A percentile compares a stretch with the other conserved stretches of the same genome.
Evolutionary conservation across 2,888 invertebrate species (phyloP).

Genomic region (Netelia virgata): DNA sequence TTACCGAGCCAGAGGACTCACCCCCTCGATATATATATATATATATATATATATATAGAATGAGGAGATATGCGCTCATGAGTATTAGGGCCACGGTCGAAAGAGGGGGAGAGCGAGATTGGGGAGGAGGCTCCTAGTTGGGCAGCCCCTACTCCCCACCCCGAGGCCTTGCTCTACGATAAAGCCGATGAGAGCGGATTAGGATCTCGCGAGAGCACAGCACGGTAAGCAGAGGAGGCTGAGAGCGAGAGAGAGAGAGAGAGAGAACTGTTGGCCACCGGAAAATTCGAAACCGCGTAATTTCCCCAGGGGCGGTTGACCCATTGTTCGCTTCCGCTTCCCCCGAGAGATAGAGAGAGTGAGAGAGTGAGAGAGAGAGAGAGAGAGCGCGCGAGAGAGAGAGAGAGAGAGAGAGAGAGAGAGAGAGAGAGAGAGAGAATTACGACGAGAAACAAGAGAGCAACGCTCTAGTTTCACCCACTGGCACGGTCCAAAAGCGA

Average conservation of each 20-base stretch:
- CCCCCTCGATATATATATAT: neutral
- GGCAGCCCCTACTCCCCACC: neutral
- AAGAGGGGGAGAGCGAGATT: conserved; percentile 9
- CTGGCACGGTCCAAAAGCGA: conserved; percentile 15
- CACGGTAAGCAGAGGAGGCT: neutral
- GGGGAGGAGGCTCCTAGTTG: conserved; percentile 26
- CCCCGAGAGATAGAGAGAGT: conserved; percentile 8
- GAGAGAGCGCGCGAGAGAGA: no score
- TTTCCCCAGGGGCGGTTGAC: conserved; percentile 69
- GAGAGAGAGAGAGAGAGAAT: no score
- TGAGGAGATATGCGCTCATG: conserved; percentile 19
- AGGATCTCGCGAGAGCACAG: conserved; percentile 54
- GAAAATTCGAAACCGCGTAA: conserved; percentile 70
- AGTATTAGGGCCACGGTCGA: conserved; percentile 21
- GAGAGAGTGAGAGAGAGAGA: conserved; percentile 3
- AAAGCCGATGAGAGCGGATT: conserved; percentile 62
- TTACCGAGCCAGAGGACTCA: conserved; percentile 33
- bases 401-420: no score
- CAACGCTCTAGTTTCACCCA: conserved; percentile 22
- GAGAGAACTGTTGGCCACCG: conserved; percentile 58
- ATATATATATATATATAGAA: neutral
- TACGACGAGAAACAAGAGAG: conserved; percentile 45
- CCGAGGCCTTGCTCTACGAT: conserved; percentile 52
- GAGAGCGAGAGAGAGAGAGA: conserved; percentile 27
- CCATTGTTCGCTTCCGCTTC: conserved; percentile 65